These are phyloP conservation scores for Pseudachorutes palmiensis DNA, from an alignment of 1,140 invertebrate genomes.

Conservation along the genomic window DNA sequence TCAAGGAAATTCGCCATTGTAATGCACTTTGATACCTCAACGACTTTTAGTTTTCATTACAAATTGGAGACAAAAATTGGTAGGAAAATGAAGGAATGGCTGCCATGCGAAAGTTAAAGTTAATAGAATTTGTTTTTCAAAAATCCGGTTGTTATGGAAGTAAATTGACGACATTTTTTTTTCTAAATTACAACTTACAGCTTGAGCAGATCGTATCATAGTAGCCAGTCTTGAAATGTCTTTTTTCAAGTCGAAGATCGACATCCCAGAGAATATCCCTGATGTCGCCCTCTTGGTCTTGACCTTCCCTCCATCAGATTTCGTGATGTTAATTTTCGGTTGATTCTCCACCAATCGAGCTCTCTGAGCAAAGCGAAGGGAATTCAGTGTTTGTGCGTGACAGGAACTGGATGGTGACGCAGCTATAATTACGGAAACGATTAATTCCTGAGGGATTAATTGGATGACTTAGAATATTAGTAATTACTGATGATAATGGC, in stretches of 20 bases:
- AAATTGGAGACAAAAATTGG: no score
- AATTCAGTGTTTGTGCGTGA: conserved; percentile 63
- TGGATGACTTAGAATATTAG: neutral
- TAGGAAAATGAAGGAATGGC: no score
- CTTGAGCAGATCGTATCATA: conserved; percentile 33
- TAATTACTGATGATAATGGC: conserved; percentile 55
- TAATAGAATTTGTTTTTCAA: no score
- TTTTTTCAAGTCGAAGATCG: conserved; percentile 31
- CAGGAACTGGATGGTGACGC: conserved; percentile 58
- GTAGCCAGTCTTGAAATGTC: conserved; percentile 34
- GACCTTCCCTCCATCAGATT: neutral
- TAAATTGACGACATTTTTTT: neutral
- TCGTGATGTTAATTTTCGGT: conserved; percentile 47
- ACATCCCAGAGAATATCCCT: conserved; percentile 26
- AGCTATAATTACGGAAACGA: conserved; percentile 47
- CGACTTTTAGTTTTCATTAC: no score
- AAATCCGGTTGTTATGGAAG: neutral
- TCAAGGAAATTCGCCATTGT: no score
- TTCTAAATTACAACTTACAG: conserved; percentile 16
- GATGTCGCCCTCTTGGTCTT: neutral
- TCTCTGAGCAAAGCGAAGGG: conserved; percentile 59
- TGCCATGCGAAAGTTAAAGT: no score
- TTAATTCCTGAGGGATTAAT: neutral
- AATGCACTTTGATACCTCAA: no score
- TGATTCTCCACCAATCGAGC: conserved; percentile 60